phyloP scores from a whole-genome alignment of 2,797 vertebrate species.

The Epinephelus awoara region DNA sequence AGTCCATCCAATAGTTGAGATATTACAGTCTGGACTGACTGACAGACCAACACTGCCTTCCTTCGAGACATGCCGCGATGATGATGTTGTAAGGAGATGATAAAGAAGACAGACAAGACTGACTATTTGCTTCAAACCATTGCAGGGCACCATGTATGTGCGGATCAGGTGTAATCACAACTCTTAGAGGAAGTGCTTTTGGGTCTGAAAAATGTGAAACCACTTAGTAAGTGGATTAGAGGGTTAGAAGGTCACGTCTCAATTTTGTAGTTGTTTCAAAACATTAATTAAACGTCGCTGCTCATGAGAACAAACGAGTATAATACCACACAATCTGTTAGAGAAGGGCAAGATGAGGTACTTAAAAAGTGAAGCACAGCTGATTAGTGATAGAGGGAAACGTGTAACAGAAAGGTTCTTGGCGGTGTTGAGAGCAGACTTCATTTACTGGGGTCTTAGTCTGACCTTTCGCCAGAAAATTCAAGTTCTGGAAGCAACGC shows the following conservation, averaged over 20 bases:
- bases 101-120: background rate
- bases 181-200: slow-evolving; percentile 39
- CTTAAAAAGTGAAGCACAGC: slow-evolving; percentile 38
- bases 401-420: background rate
- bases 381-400: slow-evolving; percentile 25
- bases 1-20: background rate
- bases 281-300: slow-evolving; percentile 50
- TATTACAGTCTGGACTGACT: background rate
- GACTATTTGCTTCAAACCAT: slow-evolving; percentile 19
- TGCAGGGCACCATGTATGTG: background rate
- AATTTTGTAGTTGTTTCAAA: slow-evolving; percentile 48
- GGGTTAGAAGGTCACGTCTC: slow-evolving; percentile 46
- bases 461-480: slow-evolving; percentile 42
- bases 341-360: slow-evolving; percentile 27
- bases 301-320: slow-evolving; percentile 32
- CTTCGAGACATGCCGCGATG: background rate
- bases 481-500: slow-evolving; percentile 29
- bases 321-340: slow-evolving; percentile 23
- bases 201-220: slow-evolving; percentile 42
- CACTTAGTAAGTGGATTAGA: slow-evolving; percentile 50
- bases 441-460: slow-evolving; percentile 20
- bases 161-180: slow-evolving; percentile 37
- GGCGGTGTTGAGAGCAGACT: slow-evolving; percentile 21
- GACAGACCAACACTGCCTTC: background rate
- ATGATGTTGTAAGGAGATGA: slow-evolving; percentile 3